Evolutionary conservation across 2,113 vertebrate species (phyloP).

Genomic region (Hydrochoerus hydrochaeris): DNA sequence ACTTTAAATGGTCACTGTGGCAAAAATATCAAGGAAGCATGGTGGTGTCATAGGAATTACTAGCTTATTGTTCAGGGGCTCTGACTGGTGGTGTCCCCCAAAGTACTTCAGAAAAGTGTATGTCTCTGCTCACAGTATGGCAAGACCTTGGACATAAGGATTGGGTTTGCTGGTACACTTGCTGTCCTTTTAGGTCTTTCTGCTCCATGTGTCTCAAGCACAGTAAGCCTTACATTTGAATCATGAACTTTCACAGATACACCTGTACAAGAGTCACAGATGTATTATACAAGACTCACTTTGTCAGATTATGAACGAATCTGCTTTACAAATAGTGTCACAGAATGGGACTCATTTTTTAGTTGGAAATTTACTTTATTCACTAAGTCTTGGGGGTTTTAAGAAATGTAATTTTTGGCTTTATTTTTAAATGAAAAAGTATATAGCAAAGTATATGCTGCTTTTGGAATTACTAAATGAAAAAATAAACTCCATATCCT

Average conservation of each 20-base stretch:
- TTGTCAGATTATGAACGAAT: neutral
- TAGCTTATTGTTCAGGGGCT: neutral
- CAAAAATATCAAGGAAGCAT: neutral
- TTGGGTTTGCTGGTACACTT: neutral
- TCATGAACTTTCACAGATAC: neutral
- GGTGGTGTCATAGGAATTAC: neutral
- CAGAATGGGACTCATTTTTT: neutral
- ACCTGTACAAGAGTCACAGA: neutral
- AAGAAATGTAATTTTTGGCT: neutral
- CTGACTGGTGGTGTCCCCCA: neutral
- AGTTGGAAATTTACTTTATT: neutral
- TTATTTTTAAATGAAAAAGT: neutral
- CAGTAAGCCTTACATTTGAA: neutral
- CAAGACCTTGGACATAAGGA: neutral
- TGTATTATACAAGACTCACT: neutral
- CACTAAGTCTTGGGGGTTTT: neutral
- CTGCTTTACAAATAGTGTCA: neutral
- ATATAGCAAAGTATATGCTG: neutral
- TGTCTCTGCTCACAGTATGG: neutral
- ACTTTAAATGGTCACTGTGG: neutral
- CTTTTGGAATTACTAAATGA: neutral
- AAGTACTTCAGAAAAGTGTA: neutral
- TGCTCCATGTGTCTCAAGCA: neutral
- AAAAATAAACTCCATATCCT: neutral
- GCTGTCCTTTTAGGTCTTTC: neutral